phyloP scores from a whole-genome alignment of 2,113 vertebrate genomes.

The Vulpes ferrilata region DNA sequence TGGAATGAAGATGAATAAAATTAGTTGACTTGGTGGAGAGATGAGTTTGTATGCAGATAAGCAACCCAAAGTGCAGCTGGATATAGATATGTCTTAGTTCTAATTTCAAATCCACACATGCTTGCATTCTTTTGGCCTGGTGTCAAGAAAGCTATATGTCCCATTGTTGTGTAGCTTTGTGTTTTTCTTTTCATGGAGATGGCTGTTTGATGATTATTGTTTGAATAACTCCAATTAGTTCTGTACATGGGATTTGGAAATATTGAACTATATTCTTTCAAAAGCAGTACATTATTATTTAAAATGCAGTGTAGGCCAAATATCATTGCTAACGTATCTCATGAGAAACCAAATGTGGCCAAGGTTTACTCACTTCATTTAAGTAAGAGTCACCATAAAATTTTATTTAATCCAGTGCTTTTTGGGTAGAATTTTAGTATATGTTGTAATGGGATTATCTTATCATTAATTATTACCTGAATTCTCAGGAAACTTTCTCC shows the following conservation, averaged over 20 bases:
- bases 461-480: not conserved
- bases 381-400: conserved; percentile 41
- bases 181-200: conserved; percentile 39
- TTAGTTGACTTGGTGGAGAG: not conserved
- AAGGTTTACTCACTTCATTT: conserved; percentile 61
- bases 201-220: conserved; percentile 46
- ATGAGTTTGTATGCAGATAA: not conserved
- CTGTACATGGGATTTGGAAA: conserved; percentile 43
- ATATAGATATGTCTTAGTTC: not conserved
- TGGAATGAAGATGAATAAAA: not conserved
- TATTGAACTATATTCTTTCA: conserved; percentile 55
- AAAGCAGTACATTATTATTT: conserved; percentile 41
- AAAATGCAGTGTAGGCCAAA: conserved; percentile 34
- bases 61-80: not conserved
- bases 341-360: conserved; percentile 57
- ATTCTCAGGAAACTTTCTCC: conserved; percentile 26
- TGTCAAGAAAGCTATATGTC: not conserved
- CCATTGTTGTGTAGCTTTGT: not conserved
- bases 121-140: not conserved
- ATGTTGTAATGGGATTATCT: conserved; percentile 40
- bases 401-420: not conserved
- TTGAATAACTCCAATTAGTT: conserved; percentile 53
- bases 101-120: not conserved
- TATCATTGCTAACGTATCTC: conserved; percentile 58
- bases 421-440: conserved; percentile 44